Conservation (phyloP, 2,888 invertebrate genomes). For the Liodrosophila aerea region DNA sequence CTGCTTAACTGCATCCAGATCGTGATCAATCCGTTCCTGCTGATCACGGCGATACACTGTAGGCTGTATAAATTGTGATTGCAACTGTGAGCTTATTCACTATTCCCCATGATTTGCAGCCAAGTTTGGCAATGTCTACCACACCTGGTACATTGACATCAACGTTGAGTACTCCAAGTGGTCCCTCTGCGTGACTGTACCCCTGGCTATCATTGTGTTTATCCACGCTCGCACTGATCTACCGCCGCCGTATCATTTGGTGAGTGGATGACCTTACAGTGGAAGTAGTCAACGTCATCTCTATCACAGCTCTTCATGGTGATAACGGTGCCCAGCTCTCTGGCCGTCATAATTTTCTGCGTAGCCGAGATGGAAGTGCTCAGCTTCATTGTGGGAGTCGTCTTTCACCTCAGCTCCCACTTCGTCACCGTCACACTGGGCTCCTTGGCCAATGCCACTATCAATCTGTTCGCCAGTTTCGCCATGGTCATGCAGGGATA, state of each 20-base stretch:
- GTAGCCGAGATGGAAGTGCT: conserved; percentile 45
- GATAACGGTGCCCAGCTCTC: conserved; percentile 3
- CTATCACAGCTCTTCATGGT: conserved; percentile 21
- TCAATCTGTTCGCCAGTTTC: conserved; percentile 38
- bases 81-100: neutral
- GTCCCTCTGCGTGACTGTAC: conserved; percentile 42
- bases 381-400: conserved; percentile 34
- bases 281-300: neutral
- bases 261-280: conserved; percentile 11
- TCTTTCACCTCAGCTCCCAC: conserved; percentile 19
- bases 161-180: conserved; percentile 21
- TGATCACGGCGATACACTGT: conserved; percentile 46
- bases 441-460: conserved; percentile 26
- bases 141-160: conserved; percentile 16
- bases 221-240: conserved; percentile 44
- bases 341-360: conserved; percentile 36
- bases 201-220: conserved; percentile 35
- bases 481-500: conserved; percentile 41
- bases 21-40: conserved; percentile 48
- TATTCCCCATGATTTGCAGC: conserved; percentile 12
- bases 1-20: conserved; percentile 72
- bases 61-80: conserved; percentile 3
- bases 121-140: conserved; percentile 4
- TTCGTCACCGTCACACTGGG: conserved; percentile 42
- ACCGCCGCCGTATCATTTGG: conserved; percentile 48